Conservation (phyloP, 2,113 vertebrate species). For the Carassius carassius region DNA sequence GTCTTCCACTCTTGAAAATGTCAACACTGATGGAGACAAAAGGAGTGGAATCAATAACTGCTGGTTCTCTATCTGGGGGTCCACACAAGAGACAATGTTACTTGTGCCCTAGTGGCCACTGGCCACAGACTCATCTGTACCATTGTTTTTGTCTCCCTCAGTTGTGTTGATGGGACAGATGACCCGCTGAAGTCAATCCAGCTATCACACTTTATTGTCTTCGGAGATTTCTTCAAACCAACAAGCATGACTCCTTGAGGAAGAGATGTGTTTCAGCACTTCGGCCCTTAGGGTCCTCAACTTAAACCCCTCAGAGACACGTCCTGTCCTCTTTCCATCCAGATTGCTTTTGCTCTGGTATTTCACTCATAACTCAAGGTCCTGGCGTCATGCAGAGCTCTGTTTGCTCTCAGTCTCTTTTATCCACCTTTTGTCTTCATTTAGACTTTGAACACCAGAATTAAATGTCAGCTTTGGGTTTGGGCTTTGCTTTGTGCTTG, state of each 20-base stretch:
- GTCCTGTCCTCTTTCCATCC: slow-evolving; percentile 43
- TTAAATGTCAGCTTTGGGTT: slow-evolving; percentile 58
- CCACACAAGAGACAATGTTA: slow-evolving; percentile 30
- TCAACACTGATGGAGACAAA: slow-evolving; percentile 46
- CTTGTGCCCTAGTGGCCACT: slow-evolving; percentile 2
- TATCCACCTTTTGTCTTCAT: slow-evolving; percentile 50
- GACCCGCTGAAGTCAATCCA: slow-evolving; percentile 41
- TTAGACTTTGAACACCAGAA: slow-evolving; percentile 58
- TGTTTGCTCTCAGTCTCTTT: slow-evolving; percentile 48
- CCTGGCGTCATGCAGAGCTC: slow-evolving; percentile 46
- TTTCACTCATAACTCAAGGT: slow-evolving; percentile 51
- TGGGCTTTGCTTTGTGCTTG: slow-evolving; percentile 41
- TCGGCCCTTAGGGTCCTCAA: slow-evolving; percentile 31
- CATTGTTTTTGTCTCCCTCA: slow-evolving; percentile 46
- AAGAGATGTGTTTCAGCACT: slow-evolving; percentile 32
- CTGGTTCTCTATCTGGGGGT: slow-evolving; percentile 41
- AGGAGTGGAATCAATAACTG: slow-evolving; percentile 38
- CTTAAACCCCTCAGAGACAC: slow-evolving; percentile 41
- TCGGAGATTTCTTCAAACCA: slow-evolving; percentile 39
- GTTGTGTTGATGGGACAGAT: slow-evolving; percentile 32
- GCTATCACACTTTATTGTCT: slow-evolving; percentile 52
- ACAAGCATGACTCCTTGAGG: slow-evolving; percentile 51
- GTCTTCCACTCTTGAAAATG: slow-evolving; percentile 26
- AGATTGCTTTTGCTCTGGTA: slow-evolving; percentile 55
- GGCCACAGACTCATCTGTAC: slow-evolving; percentile 28